Percentiles rank a stretch among this genome's conserved stretches.
Evolutionary conservation across 2,797 vertebrate species (phyloP).

Genomic region (Sorex maritimensis): DNA sequence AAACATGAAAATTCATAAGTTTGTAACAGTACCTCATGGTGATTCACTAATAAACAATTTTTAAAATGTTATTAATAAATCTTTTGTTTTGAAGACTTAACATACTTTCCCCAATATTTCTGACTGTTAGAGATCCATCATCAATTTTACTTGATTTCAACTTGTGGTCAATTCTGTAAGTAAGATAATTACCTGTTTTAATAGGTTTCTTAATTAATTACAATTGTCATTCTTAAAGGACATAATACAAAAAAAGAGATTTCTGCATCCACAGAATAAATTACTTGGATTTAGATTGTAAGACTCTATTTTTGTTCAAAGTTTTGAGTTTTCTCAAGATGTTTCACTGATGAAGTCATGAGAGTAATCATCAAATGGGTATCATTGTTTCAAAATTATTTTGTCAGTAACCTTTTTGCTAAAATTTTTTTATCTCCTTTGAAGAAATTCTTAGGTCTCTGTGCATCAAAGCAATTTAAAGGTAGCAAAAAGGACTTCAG

Average conservation of each 20-base stretch:
- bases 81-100: background rate
- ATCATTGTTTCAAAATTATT: background rate
- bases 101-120: background rate
- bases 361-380: background rate
- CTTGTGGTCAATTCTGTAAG: background rate
- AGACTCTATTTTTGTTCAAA: background rate
- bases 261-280: background rate
- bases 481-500: background rate
- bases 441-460: conserved; percentile 8
- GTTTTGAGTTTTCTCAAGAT: conserved; percentile 15
- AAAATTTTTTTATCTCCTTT: conserved; percentile 13
- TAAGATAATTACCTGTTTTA: background rate
- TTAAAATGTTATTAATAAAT: background rate
- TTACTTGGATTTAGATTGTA: background rate
- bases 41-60: too few relatives aligned
- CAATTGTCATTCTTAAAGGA: background rate
- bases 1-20: too few relatives aligned
- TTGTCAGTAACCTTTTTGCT: conserved; percentile 24
- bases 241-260: background rate
- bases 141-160: conserved; percentile 19
- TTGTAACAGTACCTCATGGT: too few relatives aligned
- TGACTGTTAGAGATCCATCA: background rate
- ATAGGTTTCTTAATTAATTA: background rate
- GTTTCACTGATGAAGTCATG: conserved; percentile 6
- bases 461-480: conserved; percentile 40